Evolutionary conservation across 2,888 invertebrate species (phyloP).

Genomic region (Apotomis betuletana): DNA sequence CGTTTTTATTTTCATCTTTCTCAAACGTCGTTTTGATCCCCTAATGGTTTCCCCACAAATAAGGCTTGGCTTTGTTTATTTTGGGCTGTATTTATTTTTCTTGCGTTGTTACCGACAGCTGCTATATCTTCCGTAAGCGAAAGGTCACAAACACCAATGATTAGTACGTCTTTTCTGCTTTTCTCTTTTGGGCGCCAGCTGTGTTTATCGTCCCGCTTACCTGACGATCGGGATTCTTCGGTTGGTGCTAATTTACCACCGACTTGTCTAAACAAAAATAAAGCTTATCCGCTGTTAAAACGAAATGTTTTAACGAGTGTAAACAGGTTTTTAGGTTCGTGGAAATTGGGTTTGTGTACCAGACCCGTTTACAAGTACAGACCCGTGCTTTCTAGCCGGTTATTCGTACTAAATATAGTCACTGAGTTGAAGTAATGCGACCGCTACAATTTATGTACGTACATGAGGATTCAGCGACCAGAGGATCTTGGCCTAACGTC

Average conservation of each 20-base stretch:
- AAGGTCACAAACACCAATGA: not conserved
- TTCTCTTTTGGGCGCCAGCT: slow-evolving; percentile 18
- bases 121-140: slow-evolving; percentile 44
- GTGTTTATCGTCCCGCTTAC: slow-evolving; percentile 73
- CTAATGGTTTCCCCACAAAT: slow-evolving; percentile 75
- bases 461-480: too few species aligned
- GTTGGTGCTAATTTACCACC: slow-evolving; percentile 60
- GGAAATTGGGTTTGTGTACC: slow-evolving; percentile 17
- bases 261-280: slow-evolving; percentile 49
- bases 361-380: not conserved
- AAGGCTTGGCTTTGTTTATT: slow-evolving; percentile 73
- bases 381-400: not conserved
- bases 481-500: too few species aligned
- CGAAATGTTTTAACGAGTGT: slow-evolving; percentile 27
- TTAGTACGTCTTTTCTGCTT: not conserved
- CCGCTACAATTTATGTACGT: too few species aligned
- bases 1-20: slow-evolving; percentile 63
- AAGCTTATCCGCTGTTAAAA: slow-evolving; percentile 43
- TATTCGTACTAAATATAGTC: not conserved
- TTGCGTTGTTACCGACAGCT: slow-evolving; percentile 69
- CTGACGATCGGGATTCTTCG: slow-evolving; percentile 57
- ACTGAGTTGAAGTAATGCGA: too few species aligned
- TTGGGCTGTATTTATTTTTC: slow-evolving; percentile 72
- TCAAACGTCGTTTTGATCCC: slow-evolving; percentile 66
- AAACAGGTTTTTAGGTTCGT: not conserved